Conservation (phyloP, 2,113 vertebrate genomes). For the Varanus komodoensis region DNA sequence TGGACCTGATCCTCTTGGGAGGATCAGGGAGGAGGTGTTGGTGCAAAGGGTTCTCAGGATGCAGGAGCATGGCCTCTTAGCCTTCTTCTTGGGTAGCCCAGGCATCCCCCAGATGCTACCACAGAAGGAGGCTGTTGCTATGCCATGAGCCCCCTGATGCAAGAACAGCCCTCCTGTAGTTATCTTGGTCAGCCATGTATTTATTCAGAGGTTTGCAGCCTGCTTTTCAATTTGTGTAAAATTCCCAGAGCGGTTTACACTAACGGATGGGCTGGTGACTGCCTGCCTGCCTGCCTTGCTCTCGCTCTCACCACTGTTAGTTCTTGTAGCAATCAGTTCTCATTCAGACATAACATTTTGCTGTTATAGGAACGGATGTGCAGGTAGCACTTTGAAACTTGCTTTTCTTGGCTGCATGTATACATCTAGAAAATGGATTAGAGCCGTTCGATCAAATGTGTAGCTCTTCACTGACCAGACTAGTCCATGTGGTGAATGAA, state of each 20-base stretch:
- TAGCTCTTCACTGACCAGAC: background rate
- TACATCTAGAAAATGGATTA: background rate
- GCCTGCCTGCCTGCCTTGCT: background rate
- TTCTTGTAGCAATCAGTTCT: too few species aligned
- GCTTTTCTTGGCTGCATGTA: background rate
- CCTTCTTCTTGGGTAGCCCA: background rate
- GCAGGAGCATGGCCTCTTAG: background rate
- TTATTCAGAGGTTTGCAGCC: background rate
- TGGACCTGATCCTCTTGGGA: background rate
- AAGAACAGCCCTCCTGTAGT: background rate
- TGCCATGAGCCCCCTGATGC: background rate
- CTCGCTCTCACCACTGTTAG: background rate
- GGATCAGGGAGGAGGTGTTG: too few species aligned
- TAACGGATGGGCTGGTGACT: background rate
- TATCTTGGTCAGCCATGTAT: background rate
- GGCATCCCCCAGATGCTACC: background rate
- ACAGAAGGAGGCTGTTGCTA: background rate
- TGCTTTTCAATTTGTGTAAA: background rate
- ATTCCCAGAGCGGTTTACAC: background rate
- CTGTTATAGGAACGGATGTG: background rate
- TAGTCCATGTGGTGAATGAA: background rate
- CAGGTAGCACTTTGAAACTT: background rate
- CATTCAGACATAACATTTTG: background rate
- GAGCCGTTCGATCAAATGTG: background rate
- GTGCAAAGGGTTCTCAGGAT: background rate